Conservation (phyloP, 2,888 invertebrate genomes). For the Auanema sp. region DNA sequence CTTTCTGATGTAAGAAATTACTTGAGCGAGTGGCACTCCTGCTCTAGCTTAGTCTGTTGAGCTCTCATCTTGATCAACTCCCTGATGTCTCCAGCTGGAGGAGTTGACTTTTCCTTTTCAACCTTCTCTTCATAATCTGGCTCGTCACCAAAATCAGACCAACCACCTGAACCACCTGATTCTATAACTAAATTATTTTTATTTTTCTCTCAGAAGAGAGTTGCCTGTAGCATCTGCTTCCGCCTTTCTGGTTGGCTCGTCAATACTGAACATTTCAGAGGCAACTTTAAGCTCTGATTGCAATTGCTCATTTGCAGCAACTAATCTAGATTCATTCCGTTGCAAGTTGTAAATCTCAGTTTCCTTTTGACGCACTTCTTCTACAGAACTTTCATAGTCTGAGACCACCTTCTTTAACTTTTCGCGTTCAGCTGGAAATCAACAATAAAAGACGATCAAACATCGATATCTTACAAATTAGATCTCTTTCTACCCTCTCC, state of each 20-base stretch:
- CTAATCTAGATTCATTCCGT: background rate
- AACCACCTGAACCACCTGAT: conserved; percentile 42
- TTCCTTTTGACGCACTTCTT: background rate
- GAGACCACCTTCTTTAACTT: background rate
- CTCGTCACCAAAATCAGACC: conserved; percentile 42
- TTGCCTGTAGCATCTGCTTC: conserved; percentile 17
- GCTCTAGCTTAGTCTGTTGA: conserved; percentile 22
- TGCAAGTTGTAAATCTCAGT: background rate
- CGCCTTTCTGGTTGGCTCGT: conserved; percentile 14
- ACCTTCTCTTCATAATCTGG: conserved; percentile 22
- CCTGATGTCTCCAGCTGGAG: conserved; percentile 13
- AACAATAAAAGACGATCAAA: background rate
- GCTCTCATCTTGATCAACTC: conserved; percentile 27
- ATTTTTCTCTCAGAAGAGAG: background rate
- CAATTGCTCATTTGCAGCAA: conserved; percentile 3
- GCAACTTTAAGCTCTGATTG: background rate
- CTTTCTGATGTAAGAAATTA: background rate
- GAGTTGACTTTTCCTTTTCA: conserved; percentile 23
- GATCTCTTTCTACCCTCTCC: conserved; percentile 11
- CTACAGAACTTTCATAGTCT: background rate
- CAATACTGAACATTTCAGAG: background rate
- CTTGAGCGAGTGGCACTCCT: conserved; percentile 27
- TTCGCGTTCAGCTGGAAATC: background rate
- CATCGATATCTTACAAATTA: background rate
- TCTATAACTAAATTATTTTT: conserved; percentile 17